Percentiles rank a stretch among this genome's conserved stretches.
These are phyloP conservation scores for Trichonephila clavata DNA, from an alignment of 1,140 invertebrate genomes.

Conservation along the genomic window DNA sequence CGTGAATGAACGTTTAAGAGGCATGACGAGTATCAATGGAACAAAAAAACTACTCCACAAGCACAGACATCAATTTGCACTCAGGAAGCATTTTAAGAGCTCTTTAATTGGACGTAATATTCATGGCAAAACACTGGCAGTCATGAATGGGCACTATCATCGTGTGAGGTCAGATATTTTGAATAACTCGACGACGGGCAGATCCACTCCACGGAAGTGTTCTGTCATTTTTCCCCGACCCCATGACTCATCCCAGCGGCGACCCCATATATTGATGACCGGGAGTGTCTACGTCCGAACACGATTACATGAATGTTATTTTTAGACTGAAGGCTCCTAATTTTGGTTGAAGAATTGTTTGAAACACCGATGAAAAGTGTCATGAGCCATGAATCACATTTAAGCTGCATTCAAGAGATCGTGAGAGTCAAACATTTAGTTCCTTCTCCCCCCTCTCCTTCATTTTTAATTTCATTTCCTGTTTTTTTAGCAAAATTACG, in stretches of 20 bases:
- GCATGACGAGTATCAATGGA: neutral
- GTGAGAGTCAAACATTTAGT: neutral
- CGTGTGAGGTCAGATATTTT: constrained; percentile 38
- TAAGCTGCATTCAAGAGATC: neutral
- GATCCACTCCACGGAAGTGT: constrained; percentile 37
- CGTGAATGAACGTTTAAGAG: neutral
- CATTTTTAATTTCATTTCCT: neutral
- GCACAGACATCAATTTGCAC: neutral
- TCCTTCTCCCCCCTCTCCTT: neutral
- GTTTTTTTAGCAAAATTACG: no score
- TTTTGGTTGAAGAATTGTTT: constrained; percentile 28
- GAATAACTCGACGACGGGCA: constrained; percentile 40
- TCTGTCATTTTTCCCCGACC: neutral
- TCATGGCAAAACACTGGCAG: constrained; percentile 1
- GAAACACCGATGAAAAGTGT: neutral
- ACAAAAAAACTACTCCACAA: neutral
- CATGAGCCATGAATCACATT: neutral
- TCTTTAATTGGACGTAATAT: constrained; percentile 10
- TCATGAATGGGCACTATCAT: neutral
- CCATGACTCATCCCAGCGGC: constrained; percentile 1
- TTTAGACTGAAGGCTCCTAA: constrained; percentile 4
- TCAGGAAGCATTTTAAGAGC: neutral
- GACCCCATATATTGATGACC: neutral
- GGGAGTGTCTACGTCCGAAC: neutral
- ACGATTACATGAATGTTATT: constrained; percentile 3